A percentile compares a stretch with the other conserved stretches of the same genome.
phyloP scores from a whole-genome alignment of 2,888 invertebrate species.

The Latrodectus elegans region DNA sequence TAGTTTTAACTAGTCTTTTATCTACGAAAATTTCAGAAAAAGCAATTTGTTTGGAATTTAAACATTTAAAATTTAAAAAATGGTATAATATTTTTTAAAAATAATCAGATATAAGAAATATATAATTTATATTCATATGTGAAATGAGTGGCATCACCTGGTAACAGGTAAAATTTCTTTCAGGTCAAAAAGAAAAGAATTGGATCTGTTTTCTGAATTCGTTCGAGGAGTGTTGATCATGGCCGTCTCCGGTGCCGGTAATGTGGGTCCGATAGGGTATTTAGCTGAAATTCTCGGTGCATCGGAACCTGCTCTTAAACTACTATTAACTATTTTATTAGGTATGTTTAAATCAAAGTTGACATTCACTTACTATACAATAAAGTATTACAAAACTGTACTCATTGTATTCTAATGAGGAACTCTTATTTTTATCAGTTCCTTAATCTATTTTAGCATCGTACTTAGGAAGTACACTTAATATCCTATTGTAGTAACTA shows the following conservation, averaged over 20 bases:
- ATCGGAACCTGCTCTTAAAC: constrained; percentile 81
- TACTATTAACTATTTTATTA: constrained; percentile 81
- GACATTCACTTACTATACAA: background rate
- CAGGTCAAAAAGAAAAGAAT: too few species aligned
- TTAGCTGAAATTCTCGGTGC: constrained; percentile 79
- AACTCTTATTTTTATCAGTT: background rate
- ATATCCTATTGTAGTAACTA: background rate
- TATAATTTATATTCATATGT: too few species aligned
- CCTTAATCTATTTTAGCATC: background rate
- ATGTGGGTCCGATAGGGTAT: constrained; percentile 68
- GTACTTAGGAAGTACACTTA: background rate
- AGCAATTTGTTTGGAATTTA: too few species aligned
- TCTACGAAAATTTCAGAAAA: too few species aligned
- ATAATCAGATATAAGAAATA: too few species aligned
- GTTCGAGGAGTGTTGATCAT: background rate
- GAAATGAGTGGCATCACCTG: too few species aligned
- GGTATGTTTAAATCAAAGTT: constrained; percentile 75
- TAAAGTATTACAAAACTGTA: background rate
- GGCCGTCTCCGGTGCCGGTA: constrained; percentile 24
- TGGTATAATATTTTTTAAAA: too few species aligned
- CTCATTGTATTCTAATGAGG: background rate
- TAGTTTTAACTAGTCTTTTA: too few species aligned
- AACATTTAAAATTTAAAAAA: too few species aligned
- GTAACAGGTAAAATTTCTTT: too few species aligned
- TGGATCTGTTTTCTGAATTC: too few species aligned